Evolutionary conservation across 2,797 vertebrate species (phyloP), one percentile per base, ranked within the genome.

Genomic region (Chaunax sp.): DNA sequence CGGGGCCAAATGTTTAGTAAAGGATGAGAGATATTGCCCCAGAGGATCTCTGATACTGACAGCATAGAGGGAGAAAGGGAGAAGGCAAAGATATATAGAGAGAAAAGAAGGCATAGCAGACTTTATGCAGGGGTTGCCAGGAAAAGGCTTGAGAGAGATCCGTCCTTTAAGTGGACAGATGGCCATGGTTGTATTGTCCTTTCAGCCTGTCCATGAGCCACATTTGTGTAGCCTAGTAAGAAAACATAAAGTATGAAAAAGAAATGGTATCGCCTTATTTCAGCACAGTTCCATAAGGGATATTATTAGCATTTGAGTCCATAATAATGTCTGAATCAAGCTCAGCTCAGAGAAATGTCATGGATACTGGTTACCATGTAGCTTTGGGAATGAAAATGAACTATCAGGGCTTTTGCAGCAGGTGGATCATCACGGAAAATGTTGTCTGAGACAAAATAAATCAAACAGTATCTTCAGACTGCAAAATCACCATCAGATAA

Each of bases 101-200:
- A n/a, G 53, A n/a, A n/a, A n/a, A n/a, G n/a, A n/a, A n/a, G n/a
- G 33, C 64, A 25, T 46, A 41, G 53, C 59, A 40, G 61, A 57
- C 40, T 64, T 55, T 8, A 53, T 71, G 64, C 67, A 70, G 46
- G 38, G 55, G 20, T 44, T 72, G 43, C 64, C 60, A 6, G 26
- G 67, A 56, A 67, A 46, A 72, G 52, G 30, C 79, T 81, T 80
- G 57, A 81, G 77, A 67, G 77, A 64, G 56, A 67, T 64, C 37
- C 64, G 60, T 69, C 65, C 64, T 65, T 59, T 80, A 49, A 14
- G 73, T 40, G 80, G 78, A 80, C 62, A 55, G 51, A 68, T 49
- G 59, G 37, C 15, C 57, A 63, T 60, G 58, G 49, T 50, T 11
- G 52, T 43, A 22, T n/a, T 14, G 43, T 54, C 62, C 63, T 52